Evolutionary conservation across 2,888 invertebrate species (phyloP), one percentile per base, ranked within the genome.

Genomic region (Saturnia pavonia): DNA sequence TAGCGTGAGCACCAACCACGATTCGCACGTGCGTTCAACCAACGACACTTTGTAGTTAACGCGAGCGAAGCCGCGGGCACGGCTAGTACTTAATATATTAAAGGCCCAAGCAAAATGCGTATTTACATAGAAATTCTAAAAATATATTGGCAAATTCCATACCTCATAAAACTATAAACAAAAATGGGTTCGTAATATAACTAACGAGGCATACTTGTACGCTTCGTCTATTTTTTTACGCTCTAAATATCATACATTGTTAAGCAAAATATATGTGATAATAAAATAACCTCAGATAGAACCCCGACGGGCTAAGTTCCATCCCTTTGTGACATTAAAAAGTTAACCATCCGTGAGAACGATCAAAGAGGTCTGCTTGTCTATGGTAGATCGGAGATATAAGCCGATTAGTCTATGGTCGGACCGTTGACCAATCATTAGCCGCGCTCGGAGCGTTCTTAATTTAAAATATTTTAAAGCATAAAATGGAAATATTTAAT

Each of bases 381-480:
- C 81, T 83, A 81, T 86, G 88, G 80, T 82, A 82, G 82, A 84
- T 84, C 84, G 87, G 83, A 82, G 83, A 85, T 81, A 81, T 85
- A 86, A 87, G 86, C 88, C 82, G 82, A 83, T 90, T 90, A 89
- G 86, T 86, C 87, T 88, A 81, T 87, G 88, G 85, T 73, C 84
- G 76, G 79, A 75, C 82, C 81, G 78, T 82, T 88, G 89, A 86
- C 88, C 89, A 88, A 88, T 88, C 85, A 86, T 82, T 84, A 86
- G 81, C 80, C 79, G 76, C 86, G 89, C 82, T 79, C 79, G 75
- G 74, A 82, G 83, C 80, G 86, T 87, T 88, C 89, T 82, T 82
- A 84, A 85, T 89, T 89, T 88, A 90, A 88, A 89, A 82, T 85
- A 81, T 82, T 83, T 67, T 67, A 67, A 65, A 65, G 65, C 40